Percentiles rank a stretch among this genome's conserved stretches.
These are phyloP conservation scores for Eublepharis macularius DNA, from an alignment of 2,113 vertebrate genomes.

Conservation along the genomic window DNA sequence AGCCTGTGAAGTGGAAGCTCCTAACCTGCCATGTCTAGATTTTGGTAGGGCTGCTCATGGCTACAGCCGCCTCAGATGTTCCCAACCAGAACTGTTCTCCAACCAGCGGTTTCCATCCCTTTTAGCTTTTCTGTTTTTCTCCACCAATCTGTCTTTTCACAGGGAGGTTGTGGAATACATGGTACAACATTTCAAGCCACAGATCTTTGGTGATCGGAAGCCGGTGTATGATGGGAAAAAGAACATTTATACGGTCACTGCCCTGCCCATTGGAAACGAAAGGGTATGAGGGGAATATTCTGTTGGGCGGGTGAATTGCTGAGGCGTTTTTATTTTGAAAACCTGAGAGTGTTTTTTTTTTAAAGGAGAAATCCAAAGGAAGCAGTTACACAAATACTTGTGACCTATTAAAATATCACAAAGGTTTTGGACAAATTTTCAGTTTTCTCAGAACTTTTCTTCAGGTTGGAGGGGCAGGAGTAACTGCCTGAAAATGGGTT, in stretches of 20 bases:
- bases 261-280: constrained; percentile 95
- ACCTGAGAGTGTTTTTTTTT: too few species aligned
- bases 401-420: too few species aligned
- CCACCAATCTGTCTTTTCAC: not conserved
- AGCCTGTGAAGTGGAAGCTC: not conserved
- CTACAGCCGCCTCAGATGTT: not conserved
- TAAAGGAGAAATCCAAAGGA: too few species aligned
- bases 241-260: constrained; percentile 98
- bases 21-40: not conserved
- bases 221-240: constrained; percentile 99
- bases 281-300: constrained; percentile 77
- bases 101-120: not conserved
- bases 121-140: not conserved
- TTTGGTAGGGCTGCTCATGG: too few species aligned
- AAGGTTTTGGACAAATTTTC: too few species aligned
- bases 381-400: too few species aligned
- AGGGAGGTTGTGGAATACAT: constrained; percentile 99
- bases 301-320: not conserved
- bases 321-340: too few species aligned
- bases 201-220: constrained; percentile 98
- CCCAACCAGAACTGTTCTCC: not conserved
- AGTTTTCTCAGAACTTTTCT: too few species aligned
- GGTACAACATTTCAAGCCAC: constrained; percentile 99
- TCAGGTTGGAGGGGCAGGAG: too few species aligned
- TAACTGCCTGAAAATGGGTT: too few species aligned